Percentiles rank a stretch among this genome's conserved stretches.
These are phyloP conservation scores for Octopus bimaculoides DNA, from an alignment of 1,140 invertebrate genomes.

Conservation along the genomic window DNA sequence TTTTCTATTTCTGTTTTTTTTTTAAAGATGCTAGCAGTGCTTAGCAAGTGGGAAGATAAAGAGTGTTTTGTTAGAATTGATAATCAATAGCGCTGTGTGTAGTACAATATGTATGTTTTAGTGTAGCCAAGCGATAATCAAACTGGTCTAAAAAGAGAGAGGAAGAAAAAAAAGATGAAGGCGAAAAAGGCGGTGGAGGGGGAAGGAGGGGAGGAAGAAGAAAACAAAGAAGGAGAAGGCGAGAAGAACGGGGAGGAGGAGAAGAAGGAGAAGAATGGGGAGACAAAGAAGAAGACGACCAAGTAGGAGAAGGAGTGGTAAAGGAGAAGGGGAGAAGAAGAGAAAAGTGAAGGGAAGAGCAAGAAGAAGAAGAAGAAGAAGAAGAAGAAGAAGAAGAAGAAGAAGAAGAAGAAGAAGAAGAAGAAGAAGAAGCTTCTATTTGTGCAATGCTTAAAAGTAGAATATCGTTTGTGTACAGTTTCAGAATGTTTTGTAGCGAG, in stretches of 20 bases:
- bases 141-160: background rate
- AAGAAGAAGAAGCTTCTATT: background rate
- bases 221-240: background rate
- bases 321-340: background rate
- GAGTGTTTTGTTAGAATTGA: too few relatives aligned
- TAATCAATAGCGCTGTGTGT: too few relatives aligned
- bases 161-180: background rate
- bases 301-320: background rate
- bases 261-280: background rate
- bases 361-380: background rate
- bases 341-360: background rate
- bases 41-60: too few relatives aligned
- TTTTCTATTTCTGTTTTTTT: too few relatives aligned
- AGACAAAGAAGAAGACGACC: background rate
- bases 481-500: too few relatives aligned
- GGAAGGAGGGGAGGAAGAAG: background rate
- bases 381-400: background rate
- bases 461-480: too few relatives aligned
- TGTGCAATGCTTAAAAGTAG: too few relatives aligned
- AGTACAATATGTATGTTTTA: too few relatives aligned
- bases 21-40: too few relatives aligned
- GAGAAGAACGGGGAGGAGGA: background rate
- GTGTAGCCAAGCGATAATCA: too few relatives aligned
- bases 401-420: background rate
- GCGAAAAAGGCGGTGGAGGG: background rate